These are phyloP conservation scores for Agrotis puta DNA, from an alignment of 2,888 invertebrate species.

Conservation along the genomic window DNA sequence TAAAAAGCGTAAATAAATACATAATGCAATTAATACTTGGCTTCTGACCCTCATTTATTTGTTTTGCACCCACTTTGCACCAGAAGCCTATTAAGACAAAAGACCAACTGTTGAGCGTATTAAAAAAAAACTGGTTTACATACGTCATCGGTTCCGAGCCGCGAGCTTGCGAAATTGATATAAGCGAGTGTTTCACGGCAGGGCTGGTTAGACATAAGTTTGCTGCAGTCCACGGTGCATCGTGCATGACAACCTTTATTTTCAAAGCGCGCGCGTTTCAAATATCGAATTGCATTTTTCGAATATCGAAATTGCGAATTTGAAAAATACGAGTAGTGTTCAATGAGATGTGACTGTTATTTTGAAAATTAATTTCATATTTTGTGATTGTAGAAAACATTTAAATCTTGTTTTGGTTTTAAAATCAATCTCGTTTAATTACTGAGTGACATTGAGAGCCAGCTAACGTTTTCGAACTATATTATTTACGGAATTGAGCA, in stretches of 20 bases:
- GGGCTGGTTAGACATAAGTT: conserved; percentile 64
- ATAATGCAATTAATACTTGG: conserved; percentile 14
- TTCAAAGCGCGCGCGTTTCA: conserved; percentile 59
- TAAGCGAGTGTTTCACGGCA: conserved; percentile 57
- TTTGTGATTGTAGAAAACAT: background rate
- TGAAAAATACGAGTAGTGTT: conserved; percentile 24
- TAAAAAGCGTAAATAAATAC: background rate
- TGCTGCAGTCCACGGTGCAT: conserved; percentile 58
- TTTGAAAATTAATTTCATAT: background rate
- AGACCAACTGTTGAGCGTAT: conserved; percentile 15
- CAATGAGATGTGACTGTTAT: conserved; percentile 41
- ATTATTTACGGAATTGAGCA: conserved; percentile 53
- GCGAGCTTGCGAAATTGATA: conserved; percentile 70
- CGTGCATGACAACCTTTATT: conserved; percentile 54
- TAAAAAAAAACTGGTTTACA: conserved; percentile 59
- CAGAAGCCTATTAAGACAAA: conserved; percentile 44
- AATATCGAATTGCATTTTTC: conserved; percentile 16
- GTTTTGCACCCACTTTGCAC: conserved; percentile 29
- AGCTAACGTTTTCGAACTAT: conserved; percentile 30
- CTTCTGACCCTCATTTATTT: conserved; percentile 33
- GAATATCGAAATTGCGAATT: conserved; percentile 2
- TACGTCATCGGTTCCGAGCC: conserved; percentile 50
- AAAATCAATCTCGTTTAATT: conserved; percentile 19
- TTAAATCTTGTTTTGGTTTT: conserved; percentile 1
- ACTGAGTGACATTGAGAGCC: conserved; percentile 51